A percentile compares a stretch with the other conserved stretches of the same genome.
Evolutionary conservation across 2,888 invertebrate species (phyloP).

Genomic region (Leptarthrus brevirostris): DNA sequence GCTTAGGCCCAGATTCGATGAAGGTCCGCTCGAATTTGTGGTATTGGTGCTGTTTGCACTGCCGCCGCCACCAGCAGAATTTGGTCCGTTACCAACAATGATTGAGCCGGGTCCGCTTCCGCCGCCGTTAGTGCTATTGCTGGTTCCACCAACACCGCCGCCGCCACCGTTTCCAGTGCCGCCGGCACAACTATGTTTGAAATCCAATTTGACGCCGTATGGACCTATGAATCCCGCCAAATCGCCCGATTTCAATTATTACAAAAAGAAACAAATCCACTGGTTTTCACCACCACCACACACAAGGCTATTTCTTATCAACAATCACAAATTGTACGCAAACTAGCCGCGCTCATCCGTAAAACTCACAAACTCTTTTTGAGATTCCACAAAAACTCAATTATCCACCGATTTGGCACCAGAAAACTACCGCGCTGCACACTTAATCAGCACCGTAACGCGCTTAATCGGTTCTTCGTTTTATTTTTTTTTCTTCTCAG

Average conservation of each 20-base stretch:
- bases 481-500: too few relatives aligned
- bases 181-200: slow-evolving; percentile 82
- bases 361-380: background rate
- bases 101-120: slow-evolving; percentile 55
- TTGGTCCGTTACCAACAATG: slow-evolving; percentile 61
- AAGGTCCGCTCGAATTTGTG: slow-evolving; percentile 53
- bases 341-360: slow-evolving; percentile 19
- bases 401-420: background rate
- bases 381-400: slow-evolving; percentile 3
- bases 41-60: slow-evolving; percentile 43
- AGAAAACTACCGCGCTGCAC: too few relatives aligned
- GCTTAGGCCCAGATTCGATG: slow-evolving; percentile 65
- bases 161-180: slow-evolving; percentile 72
- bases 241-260: background rate
- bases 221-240: slow-evolving; percentile 29
- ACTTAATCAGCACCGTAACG: too few relatives aligned
- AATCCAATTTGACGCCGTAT: slow-evolving; percentile 82
- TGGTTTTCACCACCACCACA: slow-evolving; percentile 7
- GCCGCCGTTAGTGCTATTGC: slow-evolving; percentile 56
- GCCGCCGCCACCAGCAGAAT: slow-evolving; percentile 58
- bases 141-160: slow-evolving; percentile 58
- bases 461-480: too few relatives aligned
- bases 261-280: background rate
- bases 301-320: background rate
- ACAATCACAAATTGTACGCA: slow-evolving; percentile 22